Evolutionary conservation across 1,140 invertebrate genomes (phyloP).

Genomic region (Drusus annulatus): DNA sequence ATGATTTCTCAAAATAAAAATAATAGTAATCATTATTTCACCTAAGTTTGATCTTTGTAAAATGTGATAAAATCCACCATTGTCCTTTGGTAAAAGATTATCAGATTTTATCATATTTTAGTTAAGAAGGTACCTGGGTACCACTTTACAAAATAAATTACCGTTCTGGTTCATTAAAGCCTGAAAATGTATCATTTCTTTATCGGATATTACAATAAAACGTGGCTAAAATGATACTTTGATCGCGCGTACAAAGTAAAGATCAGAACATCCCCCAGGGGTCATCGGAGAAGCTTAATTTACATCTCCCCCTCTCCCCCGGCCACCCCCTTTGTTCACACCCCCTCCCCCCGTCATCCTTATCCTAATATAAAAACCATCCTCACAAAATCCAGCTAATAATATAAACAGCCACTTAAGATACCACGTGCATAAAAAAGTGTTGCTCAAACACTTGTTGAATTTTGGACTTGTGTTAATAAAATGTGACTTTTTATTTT

Average conservation of each 20-base stretch:
- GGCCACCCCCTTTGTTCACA: conserved; percentile 18
- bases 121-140: too few species aligned
- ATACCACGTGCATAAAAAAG: neutral
- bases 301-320: conserved; percentile 24
- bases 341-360: conserved; percentile 10
- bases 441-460: neutral
- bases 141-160: neutral
- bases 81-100: too few species aligned
- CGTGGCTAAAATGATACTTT: conserved; percentile 40
- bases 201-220: conserved; percentile 36
- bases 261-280: conserved; percentile 40
- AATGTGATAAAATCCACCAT: neutral
- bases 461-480: neutral
- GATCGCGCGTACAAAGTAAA: conserved; percentile 41
- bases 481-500: neutral
- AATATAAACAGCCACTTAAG: conserved; percentile 5
- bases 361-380: conserved; percentile 36
- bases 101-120: too few species aligned
- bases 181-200: conserved; percentile 17
- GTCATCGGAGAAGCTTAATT: conserved; percentile 41
- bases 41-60: neutral
- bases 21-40: too few species aligned
- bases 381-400: neutral
- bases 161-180: conserved; percentile 12
- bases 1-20: neutral